Evolutionary conservation across 2,113 vertebrate genomes (phyloP), one percentile per base, ranked within the genome.

Genomic region (Cercocebus atys): DNA sequence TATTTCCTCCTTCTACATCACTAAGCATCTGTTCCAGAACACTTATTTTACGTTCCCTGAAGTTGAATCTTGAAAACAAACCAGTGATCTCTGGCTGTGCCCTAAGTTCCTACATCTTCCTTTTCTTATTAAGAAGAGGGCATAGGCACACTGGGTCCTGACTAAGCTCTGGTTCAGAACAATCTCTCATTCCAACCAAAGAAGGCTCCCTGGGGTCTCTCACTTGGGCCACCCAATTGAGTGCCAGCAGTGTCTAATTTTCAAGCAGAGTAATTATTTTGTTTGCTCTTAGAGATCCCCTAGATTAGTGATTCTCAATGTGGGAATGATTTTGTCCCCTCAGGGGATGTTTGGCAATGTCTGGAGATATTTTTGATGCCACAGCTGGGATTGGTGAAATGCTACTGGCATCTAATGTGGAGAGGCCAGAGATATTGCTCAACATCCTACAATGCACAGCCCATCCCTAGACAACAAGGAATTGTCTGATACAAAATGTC

Each of bases 261-360:
- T 92, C 85, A 59, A 86, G 40, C 30, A 83, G 25, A 68, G 25
- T 2, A 61, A 47, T 88, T 84, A 55, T 80, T 96, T 93, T 70
- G 50, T 96, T 88, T 97, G 23, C 25, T 89, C 16, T 68, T 16
- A 79, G 72, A 81, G 68, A 66, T 52, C 47, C 27, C 50, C 43
- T 50, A 78, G 45, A 86, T 84, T 73, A 92, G 68, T 90, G 45
- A 38, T 57, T 82, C 50, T 76, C 38, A 64, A 45, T n/a, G 16
- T 32, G 45, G 79, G 23, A 25, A 35, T 83, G 52, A 80, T 45
- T 85, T 84, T 88, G 30, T 45, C 2, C 47, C 68, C 2, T 6
- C 30, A 17, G 17, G 73, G 45, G 80, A 82, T 18, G 45, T 61
- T 82, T 90, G 73, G 5, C 80, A 57, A 81, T 73, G 55, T 66